Conservation (phyloP, 1,140 invertebrate species). For the Chelonus insularis region DNA sequence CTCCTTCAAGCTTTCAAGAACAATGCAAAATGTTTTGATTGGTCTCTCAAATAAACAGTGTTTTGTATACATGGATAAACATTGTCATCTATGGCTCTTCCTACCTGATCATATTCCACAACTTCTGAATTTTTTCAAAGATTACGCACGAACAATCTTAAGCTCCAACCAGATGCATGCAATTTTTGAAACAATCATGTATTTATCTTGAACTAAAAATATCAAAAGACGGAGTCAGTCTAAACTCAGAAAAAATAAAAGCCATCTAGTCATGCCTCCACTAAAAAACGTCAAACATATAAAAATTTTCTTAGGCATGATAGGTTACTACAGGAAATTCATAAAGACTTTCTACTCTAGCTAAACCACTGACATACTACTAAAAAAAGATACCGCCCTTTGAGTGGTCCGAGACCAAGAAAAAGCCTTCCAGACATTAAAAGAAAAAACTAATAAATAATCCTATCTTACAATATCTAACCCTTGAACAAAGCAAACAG, state of each 20-base stretch:
- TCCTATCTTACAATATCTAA: no score
- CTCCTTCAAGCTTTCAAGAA: conserved; percentile 10
- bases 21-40: conserved; percentile 10
- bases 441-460: no score
- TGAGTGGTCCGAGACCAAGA: no score
- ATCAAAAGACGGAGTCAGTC: not conserved
- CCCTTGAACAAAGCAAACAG: no score
- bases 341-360: not conserved
- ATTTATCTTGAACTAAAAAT: conserved; percentile 39
- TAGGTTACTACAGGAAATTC: not conserved
- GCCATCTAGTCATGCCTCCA: not conserved
- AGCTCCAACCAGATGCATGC: conserved; percentile 7
- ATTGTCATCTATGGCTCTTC: not conserved
- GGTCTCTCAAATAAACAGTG: conserved; percentile 4
- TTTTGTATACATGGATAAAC: conserved; percentile 36
- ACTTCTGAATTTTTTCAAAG: not conserved
- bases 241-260: not conserved
- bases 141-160: not conserved
- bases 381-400: no score
- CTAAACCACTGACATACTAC: not conserved
- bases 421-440: no score
- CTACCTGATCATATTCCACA: not conserved
- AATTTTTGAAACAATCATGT: conserved; percentile 26
- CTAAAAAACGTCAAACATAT: not conserved
- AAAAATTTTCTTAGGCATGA: not conserved